These are phyloP conservation scores for Acipenser transmontanus DNA, from an alignment of 2,797 vertebrate species.

Conservation along the genomic window DNA sequence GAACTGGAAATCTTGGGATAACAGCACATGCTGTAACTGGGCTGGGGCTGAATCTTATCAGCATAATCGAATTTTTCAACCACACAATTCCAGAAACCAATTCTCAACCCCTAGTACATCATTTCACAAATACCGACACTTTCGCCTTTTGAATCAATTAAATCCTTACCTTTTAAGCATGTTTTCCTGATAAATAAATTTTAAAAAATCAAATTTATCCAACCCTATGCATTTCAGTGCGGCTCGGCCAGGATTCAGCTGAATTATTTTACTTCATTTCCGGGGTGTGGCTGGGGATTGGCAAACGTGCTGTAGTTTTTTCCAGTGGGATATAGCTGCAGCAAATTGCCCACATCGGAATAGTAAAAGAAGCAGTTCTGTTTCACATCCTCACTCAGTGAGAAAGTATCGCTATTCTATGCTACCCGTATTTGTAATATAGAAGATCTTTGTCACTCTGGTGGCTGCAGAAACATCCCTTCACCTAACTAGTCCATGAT, in stretches of 20 bases:
- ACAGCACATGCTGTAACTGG: too few relatives aligned
- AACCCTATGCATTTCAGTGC: slow-evolving; percentile 17
- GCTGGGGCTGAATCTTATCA: too few relatives aligned
- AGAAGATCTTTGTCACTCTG: too few relatives aligned
- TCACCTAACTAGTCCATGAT: too few relatives aligned
- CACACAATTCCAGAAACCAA: not conserved
- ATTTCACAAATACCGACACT: too few relatives aligned
- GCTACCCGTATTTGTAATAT: too few relatives aligned
- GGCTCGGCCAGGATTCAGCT: slow-evolving; percentile 12
- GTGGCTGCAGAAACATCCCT: too few relatives aligned
- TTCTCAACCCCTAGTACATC: not conserved
- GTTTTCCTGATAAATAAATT: not conserved
- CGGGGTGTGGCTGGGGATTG: slow-evolving; percentile 4
- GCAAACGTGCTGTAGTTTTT: slow-evolving; percentile 2
- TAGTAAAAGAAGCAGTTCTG: too few relatives aligned
- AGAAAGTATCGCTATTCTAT: too few relatives aligned
- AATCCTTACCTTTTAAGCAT: slow-evolving; percentile 25
- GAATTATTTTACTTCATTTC: slow-evolving; percentile 3
- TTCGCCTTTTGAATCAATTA: not conserved
- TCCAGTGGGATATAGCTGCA: not conserved
- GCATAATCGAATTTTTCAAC: too few relatives aligned
- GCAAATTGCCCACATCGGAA: not conserved
- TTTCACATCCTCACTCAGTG: too few relatives aligned
- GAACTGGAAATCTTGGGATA: too few relatives aligned
- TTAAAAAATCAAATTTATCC: slow-evolving; percentile 17